Evolutionary conservation across 1,140 invertebrate genomes (phyloP).

Genomic region (Hetaerina americana): DNA sequence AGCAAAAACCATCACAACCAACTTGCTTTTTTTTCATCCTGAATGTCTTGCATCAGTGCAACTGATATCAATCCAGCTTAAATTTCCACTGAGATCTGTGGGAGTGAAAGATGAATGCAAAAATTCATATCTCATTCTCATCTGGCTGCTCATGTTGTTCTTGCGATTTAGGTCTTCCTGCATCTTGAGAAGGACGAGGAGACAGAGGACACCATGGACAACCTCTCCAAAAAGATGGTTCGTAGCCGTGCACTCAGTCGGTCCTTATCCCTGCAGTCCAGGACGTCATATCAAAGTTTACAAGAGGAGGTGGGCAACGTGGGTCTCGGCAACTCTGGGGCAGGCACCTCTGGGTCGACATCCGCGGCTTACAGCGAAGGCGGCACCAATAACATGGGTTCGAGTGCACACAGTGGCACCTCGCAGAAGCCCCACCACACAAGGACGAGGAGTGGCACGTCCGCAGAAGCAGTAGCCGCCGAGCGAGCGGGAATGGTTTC

Average conservation of each 20-base stretch:
- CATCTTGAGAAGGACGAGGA: slow-evolving; percentile 52
- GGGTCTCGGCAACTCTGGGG: neutral
- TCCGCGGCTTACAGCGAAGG: neutral
- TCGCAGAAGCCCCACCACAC: neutral
- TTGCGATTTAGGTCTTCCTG: slow-evolving; percentile 43
- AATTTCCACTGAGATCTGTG: no score
- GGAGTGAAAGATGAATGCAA: no score
- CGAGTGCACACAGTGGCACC: neutral
- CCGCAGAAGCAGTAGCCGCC: neutral
- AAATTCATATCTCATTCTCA: no score
- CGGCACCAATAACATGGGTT: neutral
- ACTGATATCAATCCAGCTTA: no score
- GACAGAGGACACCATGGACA: slow-evolving; percentile 45
- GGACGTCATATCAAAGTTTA: slow-evolving; percentile 55
- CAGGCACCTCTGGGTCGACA: neutral
- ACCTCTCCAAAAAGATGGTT: slow-evolving; percentile 57
- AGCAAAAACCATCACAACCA: no score
- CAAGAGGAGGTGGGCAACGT: slow-evolving; percentile 43
- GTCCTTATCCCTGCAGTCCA: slow-evolving; percentile 53
- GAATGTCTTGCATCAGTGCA: no score
- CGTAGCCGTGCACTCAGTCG: slow-evolving; percentile 51
- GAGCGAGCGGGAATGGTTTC: neutral
- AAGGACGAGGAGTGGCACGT: neutral
- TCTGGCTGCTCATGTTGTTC: no score
- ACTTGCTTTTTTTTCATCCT: no score